Evolutionary conservation across 2,888 invertebrate genomes (phyloP).

Genomic region (Neria commutata): DNA sequence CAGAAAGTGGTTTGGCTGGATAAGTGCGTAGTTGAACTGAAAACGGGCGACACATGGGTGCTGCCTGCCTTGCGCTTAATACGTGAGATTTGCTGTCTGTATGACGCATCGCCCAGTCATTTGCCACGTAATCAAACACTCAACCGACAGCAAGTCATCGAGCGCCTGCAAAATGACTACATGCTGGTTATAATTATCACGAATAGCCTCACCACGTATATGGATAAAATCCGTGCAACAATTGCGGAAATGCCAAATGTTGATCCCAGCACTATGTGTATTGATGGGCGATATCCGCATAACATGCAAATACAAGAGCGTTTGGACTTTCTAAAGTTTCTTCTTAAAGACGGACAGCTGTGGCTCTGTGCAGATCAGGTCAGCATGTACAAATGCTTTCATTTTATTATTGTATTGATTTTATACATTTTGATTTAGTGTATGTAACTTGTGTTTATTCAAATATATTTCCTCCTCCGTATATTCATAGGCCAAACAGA

Average conservation of each 20-base stretch:
- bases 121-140: slow-evolving; percentile 62
- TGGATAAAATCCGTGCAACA: slow-evolving; percentile 78
- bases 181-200: slow-evolving; percentile 92
- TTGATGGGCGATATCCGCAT: slow-evolving; percentile 91
- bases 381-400: slow-evolving; percentile 3
- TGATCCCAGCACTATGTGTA: slow-evolving; percentile 76
- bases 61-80: slow-evolving; percentile 94
- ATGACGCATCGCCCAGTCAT: slow-evolving; percentile 71
- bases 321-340: slow-evolving; percentile 88
- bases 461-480: slow-evolving; percentile 6
- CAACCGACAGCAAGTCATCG: slow-evolving; percentile 78
- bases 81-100: slow-evolving; percentile 92
- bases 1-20: slow-evolving; percentile 96
- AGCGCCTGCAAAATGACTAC: slow-evolving; percentile 88
- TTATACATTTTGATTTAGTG: not conserved
- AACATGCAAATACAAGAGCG: slow-evolving; percentile 92
- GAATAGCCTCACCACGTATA: slow-evolving; percentile 87
- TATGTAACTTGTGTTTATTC: not conserved
- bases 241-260: slow-evolving; percentile 68
- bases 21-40: slow-evolving; percentile 94
- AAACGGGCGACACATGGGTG: slow-evolving; percentile 88
- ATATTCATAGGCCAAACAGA: slow-evolving; percentile 77
- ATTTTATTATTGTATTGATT: not conserved
- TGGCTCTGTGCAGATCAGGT: slow-evolving; percentile 94
- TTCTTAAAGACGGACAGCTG: slow-evolving; percentile 92